phyloP scores from a whole-genome alignment of 2,113 vertebrate species.

The rat (Rattus norvegicus) region GRCr8 NC_086026.1:41611001-41611500 shows the following conservation, averaged over 20 bases:
- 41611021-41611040: background rate
- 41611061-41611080: background rate
- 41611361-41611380: background rate
- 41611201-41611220: constrained; percentile 59
- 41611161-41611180: constrained; percentile 79
- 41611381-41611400: background rate
- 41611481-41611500: background rate
- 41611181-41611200: constrained; percentile 86
- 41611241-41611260: background rate
- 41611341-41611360: background rate
- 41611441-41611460: background rate
- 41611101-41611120: background rate
- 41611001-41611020: background rate
- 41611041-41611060: background rate
- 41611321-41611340: background rate
- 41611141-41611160: background rate
- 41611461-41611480: background rate
- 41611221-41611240: background rate
- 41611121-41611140: background rate
- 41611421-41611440: background rate
- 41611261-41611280: background rate
- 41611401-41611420: background rate
- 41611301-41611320: background rate
- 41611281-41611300: background rate
- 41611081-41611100: background rate